A percentile compares a stretch with the other conserved stretches of the same genome.
phyloP scores from a whole-genome alignment of 2,888 invertebrate species.

The Celastrina argiolus region DNA sequence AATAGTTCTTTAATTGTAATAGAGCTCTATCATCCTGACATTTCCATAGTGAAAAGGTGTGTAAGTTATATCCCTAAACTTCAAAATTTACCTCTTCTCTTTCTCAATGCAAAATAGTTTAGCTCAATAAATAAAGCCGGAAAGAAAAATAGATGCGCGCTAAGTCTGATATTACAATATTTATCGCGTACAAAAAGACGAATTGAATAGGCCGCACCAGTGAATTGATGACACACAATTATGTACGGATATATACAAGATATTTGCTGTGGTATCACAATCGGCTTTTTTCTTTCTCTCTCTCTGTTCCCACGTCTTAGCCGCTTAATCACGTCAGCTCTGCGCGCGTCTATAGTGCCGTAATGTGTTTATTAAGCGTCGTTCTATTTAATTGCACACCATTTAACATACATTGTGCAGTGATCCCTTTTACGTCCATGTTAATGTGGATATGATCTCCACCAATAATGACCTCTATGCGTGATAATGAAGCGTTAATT shows the following conservation, averaged over 20 bases:
- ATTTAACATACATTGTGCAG: slow-evolving; percentile 70
- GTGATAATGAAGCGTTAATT: slow-evolving; percentile 32
- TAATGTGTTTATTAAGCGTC: slow-evolving; percentile 75
- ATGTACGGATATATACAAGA: slow-evolving; percentile 18
- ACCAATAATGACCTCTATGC: slow-evolving; percentile 43
- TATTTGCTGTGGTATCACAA: slow-evolving; percentile 23
- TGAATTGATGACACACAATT: slow-evolving; percentile 22
- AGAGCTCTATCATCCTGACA: background rate
- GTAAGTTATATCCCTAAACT: background rate
- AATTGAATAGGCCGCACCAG: slow-evolving; percentile 4
- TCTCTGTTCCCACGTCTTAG: slow-evolving; percentile 69
- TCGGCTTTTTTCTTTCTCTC: slow-evolving; percentile 50
- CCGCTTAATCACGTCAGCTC: slow-evolving; percentile 63
- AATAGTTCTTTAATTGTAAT: background rate
- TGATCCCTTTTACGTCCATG: slow-evolving; percentile 57
- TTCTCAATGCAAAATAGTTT: background rate
- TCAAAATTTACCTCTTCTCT: background rate
- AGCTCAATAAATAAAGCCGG: background rate
- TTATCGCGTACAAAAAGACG: slow-evolving; percentile 20
- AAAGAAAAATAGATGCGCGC: slow-evolving; percentile 8
- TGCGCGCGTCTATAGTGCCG: slow-evolving; percentile 67
- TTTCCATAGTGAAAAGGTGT: no score
- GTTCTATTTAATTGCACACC: slow-evolving; percentile 66
- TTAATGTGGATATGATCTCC: slow-evolving; percentile 49
- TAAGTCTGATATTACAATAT: slow-evolving; percentile 9